Conservation (phyloP, 2,113 vertebrate species). For the Hippotragus niger region DNA sequence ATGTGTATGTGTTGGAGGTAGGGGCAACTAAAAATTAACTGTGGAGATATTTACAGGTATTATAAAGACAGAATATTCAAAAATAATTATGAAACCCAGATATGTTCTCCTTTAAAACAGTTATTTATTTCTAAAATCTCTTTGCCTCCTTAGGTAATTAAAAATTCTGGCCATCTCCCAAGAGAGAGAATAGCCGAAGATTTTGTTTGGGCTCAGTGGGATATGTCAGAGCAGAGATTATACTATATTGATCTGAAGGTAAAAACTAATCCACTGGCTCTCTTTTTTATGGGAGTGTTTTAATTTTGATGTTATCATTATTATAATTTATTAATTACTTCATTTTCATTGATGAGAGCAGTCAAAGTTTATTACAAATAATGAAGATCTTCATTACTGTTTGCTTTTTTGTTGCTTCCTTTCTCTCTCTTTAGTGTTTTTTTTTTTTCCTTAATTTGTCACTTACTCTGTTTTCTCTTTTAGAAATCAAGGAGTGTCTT, state of each 20-base stretch:
- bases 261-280: not conserved
- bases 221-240: slow-evolving; percentile 89
- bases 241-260: slow-evolving; percentile 90
- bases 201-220: slow-evolving; percentile 94
- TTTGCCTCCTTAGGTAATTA: slow-evolving; percentile 85
- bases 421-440: not conserved
- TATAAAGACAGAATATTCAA: not conserved
- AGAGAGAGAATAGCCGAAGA: slow-evolving; percentile 91
- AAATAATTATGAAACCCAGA: not conserved
- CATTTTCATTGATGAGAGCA: not conserved
- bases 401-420: not conserved
- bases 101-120: slow-evolving; percentile 6
- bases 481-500: slow-evolving; percentile 87
- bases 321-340: not conserved
- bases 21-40: not conserved
- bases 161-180: slow-evolving; percentile 84
- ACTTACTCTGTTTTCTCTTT: slow-evolving; percentile 59
- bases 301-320: not conserved
- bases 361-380: not conserved
- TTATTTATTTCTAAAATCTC: not conserved
- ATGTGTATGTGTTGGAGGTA: not conserved
- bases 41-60: not conserved
- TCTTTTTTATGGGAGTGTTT: not conserved
- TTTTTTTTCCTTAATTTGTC: not conserved
- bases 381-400: not conserved